Base-by-base conservation (phyloP, 2,797 vertebrate genomes). In the Myoxocephalus aenaeus region DNA sequence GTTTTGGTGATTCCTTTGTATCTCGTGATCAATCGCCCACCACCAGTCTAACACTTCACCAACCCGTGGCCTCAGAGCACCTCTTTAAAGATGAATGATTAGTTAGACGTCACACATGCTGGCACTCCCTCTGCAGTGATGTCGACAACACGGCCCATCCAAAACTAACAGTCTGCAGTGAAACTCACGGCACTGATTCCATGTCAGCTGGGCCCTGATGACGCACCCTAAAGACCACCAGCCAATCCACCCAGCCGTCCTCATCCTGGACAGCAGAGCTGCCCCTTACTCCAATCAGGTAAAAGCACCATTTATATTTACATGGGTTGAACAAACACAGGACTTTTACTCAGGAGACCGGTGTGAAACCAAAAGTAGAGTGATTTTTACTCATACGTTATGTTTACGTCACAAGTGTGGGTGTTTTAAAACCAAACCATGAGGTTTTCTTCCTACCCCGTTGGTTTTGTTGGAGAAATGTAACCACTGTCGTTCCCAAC, bases 81-180 rank as follows among this genome's bases (percentile, higher is more conserved):
- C 6, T 62, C 57, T 40, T 48, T 40, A 27, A 27, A 27, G 50
- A 53, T 40, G 65, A 40, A 18, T 27, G 51, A 25, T 27, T 27
- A 27, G 25, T 75, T 66, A 48, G 54, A 70, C 58, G 29, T 63
- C 44, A 48, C 64, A 65, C 73, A 72, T n/a, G 17, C 34, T 70
- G 65, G 18, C 73, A n/a, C 66, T 70, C 56, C 62, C 65, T 70
- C 61, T 58, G 62, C 57, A 71, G 57, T 59, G 70, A 78, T 78
- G 66, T 59, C 14, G 51, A 62, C 76, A 32, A 57, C 77, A 80
- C 27, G 2, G 2, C 4, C 56, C 46, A 50, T 80, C 66, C 51
- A 74, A 71, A 86, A 71, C 57, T 86, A 65, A 77, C 80, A 82
- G 84, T 40, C 48, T 29, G 42, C 57, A 42, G 77, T 68, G 73